Evolutionary conservation across 2,113 vertebrate species (phyloP), one percentile per base, ranked within the genome.

Genomic region (Chlamydotis undulata): DNA sequence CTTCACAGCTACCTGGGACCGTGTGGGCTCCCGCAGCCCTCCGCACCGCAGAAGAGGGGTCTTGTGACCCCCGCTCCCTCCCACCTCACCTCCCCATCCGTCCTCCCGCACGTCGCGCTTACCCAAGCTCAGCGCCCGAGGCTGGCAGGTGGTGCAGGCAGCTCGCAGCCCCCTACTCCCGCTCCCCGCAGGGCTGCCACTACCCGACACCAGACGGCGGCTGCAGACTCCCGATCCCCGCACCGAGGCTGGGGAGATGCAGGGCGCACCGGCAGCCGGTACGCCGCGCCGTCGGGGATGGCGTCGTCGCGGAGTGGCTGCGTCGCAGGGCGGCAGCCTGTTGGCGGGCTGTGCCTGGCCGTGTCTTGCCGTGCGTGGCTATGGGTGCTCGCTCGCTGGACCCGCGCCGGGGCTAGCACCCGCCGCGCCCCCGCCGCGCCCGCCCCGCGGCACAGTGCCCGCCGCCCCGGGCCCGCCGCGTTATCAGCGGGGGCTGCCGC

Each of bases 401-500:
- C 13, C 28, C 9, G 53, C 17, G 5, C 29, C 18, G 43, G 15
- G 12, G 24, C 28, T 31, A n/a, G 33, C 50, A 57, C 68, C 19
- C 53, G 9, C 23, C 24, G 10, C 18, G 43, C 52, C 53, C 41
- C 4, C 57, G n/a, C 25, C 41, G 24, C 65, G 14, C 60, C 49
- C 55, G 14, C 79, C 39, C 52, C 49, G 73, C 64, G 19, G 43
- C 12, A 78, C 87, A 68, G 63, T 61, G 64, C 50, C 56, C 63
- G 29, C 35, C 39, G 14, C 31, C 35, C 61, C 70, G 39, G 76
- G 75, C 89, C 56, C 55, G 91, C 61, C 82, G 95, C 97, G 94
- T 97, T 97, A 97, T 96, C 93, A 61, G 74, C 92, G 41, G 70
- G 2, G 35, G 88, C 49, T 28, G 69, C 83, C 49, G 49, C 76